Base-by-base conservation (phyloP, 2,797 vertebrate genomes). In the Cossypha polioptera region DNA sequence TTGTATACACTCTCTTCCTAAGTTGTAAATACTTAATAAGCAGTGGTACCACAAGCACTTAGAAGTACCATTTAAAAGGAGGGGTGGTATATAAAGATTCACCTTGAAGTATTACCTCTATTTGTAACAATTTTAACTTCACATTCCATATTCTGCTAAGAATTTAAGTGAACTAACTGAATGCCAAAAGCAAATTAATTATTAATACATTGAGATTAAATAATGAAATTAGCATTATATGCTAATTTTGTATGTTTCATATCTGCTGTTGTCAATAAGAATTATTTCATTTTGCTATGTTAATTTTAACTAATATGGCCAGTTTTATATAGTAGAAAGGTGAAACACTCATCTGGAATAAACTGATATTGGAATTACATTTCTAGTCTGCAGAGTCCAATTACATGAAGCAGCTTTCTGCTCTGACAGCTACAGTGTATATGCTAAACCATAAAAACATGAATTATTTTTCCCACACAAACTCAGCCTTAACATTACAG, bases 381-480 rank as follows among this genome's bases (percentile, higher is more conserved):
- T 92, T 86, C 88, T 36, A 36, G 38, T 38, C 50, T 29, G 38
- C 74, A 47, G 33, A 79, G 62, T 67, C 67, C 61, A 80, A 14
- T 62, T 71, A 83, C 47, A 75, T 5, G 26, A 80, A 61, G 71
- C 9, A 80, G 83, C 61, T 55, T 42, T 18, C 19, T 83, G 91
- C 79, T 88, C 55, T 55, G 59, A 74, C 61, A 95, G 69, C 51
- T 90, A 93, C 33, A 48, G 26, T 26, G 11, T 53, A 45, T 21
- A 57, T 29, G 8, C 12, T 47, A 38, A 57, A 79, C 40, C 4
- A 2, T 18, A 79, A 93, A 47, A 86, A 28, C 57, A 82, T 55
- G 4, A 38, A 47, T 58, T 94, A 94, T 71, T 96, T 95, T 94
- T 69, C 63, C 85, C 74, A 62, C 68, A 83, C 19, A 55, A 78